These are phyloP conservation scores for Harpagoxenus sublaevis DNA, from an alignment of 2,888 invertebrate genomes.

Conservation along the genomic window DNA sequence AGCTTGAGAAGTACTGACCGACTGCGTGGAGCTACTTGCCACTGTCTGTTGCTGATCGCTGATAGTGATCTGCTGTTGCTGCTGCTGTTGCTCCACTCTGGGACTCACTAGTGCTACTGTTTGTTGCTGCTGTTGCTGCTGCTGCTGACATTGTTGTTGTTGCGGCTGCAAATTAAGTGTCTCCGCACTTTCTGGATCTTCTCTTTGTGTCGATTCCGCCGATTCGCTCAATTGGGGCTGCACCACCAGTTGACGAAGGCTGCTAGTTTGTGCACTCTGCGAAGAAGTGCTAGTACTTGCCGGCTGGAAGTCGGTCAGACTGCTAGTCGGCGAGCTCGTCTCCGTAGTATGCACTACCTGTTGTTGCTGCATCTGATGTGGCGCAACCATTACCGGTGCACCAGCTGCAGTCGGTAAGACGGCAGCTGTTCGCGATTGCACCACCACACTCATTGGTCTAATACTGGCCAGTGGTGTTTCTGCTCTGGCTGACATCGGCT, in stretches of 20 bases:
- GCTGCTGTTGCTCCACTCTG: slow-evolving; percentile 81
- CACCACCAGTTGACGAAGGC: slow-evolving; percentile 90
- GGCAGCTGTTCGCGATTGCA: slow-evolving; percentile 90
- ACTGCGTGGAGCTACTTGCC: slow-evolving; percentile 89
- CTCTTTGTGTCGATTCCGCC: slow-evolving; percentile 87
- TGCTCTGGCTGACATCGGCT: slow-evolving; percentile 95
- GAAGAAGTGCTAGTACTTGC: slow-evolving; percentile 91
- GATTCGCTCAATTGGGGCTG: slow-evolving; percentile 88
- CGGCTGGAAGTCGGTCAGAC: slow-evolving; percentile 94
- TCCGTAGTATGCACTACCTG: slow-evolving; percentile 87
- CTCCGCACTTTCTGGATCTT: slow-evolving; percentile 87
- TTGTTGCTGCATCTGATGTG: slow-evolving; percentile 85
- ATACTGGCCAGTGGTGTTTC: slow-evolving; percentile 97
- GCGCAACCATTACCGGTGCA: slow-evolving; percentile 83
- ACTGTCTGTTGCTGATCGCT: slow-evolving; percentile 85
- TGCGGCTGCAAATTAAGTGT: slow-evolving; percentile 78
- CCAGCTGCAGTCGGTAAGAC: slow-evolving; percentile 92
- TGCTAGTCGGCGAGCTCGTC: slow-evolving; percentile 91
- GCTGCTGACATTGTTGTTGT: slow-evolving; percentile 81
- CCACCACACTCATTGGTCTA: slow-evolving; percentile 93
- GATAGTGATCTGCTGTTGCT: slow-evolving; percentile 79
- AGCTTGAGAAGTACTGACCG: slow-evolving; percentile 90
- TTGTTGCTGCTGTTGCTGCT: slow-evolving; percentile 78
- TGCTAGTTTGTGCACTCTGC: slow-evolving; percentile 87
- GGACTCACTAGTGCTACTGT: slow-evolving; percentile 85